These are phyloP conservation scores for Rhinoderma darwinii DNA, from an alignment of 2,113 vertebrate species.

Conservation along the genomic window DNA sequence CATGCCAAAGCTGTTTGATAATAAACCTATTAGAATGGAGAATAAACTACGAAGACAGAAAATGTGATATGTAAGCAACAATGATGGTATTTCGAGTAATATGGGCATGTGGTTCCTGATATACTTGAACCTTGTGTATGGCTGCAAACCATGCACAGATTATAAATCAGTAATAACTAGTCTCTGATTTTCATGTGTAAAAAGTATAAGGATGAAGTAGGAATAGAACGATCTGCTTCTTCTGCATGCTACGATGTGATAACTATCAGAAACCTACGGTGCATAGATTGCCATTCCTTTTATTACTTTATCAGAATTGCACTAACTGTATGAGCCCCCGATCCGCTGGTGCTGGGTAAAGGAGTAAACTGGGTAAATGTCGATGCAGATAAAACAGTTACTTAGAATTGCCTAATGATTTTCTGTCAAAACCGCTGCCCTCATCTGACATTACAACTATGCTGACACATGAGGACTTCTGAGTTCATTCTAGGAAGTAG, in stretches of 20 bases:
- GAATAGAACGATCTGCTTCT: neutral
- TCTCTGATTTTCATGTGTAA: neutral
- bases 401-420: neutral
- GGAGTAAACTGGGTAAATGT: neutral
- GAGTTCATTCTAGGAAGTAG: neutral
- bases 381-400: neutral
- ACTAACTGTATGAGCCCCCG: neutral
- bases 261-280: neutral
- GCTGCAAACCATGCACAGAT: conserved; percentile 8
- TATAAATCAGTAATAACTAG: neutral
- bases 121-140: conserved; percentile 35
- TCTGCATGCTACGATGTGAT: neutral
- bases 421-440: neutral
- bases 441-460: neutral
- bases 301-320: neutral
- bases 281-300: neutral
- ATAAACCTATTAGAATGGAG: neutral
- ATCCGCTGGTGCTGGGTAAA: neutral
- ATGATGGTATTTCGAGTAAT: neutral
- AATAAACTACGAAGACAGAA: neutral
- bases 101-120: conserved; percentile 35
- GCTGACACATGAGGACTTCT: neutral
- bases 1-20: conserved; percentile 9
- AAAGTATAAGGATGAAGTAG: neutral
- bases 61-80: neutral